A percentile compares a stretch with the other conserved stretches of the same genome.
These are phyloP conservation scores for Theristus sp. DNA, from an alignment of 2,888 invertebrate species.

Conservation along the genomic window DNA sequence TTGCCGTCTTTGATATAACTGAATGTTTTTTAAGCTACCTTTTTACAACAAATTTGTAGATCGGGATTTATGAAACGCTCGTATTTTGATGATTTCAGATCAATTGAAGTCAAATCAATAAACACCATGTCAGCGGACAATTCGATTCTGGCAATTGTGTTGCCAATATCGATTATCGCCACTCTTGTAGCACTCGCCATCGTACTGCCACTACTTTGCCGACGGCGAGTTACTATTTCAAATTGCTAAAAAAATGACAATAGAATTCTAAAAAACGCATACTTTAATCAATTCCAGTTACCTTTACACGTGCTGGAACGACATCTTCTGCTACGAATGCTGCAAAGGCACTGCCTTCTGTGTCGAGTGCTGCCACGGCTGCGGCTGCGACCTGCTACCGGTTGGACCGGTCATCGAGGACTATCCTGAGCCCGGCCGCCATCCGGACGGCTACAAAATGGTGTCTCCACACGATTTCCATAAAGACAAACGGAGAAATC, in stretches of 20 bases:
- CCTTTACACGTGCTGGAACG: neutral
- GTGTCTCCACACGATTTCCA: neutral
- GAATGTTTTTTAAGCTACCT: too few species aligned
- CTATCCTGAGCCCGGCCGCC: neutral
- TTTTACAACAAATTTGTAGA: too few species aligned
- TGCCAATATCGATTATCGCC: neutral
- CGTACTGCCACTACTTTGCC: neutral
- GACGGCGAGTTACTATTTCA: neutral
- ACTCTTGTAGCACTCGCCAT: neutral
- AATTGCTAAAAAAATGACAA: neutral
- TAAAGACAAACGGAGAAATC: too few species aligned
- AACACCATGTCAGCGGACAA: neutral
- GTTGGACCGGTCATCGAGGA: neutral
- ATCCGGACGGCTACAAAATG: neutral
- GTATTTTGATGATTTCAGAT: too few species aligned
- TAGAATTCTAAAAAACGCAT: too few species aligned
- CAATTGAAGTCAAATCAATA: too few species aligned
- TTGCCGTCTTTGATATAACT: too few species aligned
- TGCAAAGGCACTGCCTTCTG: neutral
- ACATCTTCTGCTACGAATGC: neutral
- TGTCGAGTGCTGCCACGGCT: neutral
- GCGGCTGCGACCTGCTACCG: neutral
- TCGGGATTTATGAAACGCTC: too few species aligned
- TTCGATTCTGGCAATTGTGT: neutral
- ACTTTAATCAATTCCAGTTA: neutral